Percentiles rank a stretch among this genome's conserved stretches.
These are phyloP conservation scores for Laticauda laticaudata DNA, from an alignment of 2,113 vertebrate species.

Conservation along the genomic window DNA sequence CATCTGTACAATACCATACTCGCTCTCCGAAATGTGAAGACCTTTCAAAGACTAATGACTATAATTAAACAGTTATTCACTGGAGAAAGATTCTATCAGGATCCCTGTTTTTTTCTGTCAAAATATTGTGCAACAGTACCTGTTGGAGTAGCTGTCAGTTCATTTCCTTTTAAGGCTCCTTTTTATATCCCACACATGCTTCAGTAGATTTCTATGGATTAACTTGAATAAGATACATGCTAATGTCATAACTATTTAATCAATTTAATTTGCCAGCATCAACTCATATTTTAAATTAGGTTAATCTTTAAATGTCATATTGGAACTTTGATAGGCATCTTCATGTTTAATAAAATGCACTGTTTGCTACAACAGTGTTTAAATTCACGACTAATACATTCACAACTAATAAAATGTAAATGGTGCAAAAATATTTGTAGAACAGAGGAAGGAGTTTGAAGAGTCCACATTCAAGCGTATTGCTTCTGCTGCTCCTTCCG, in stretches of 20 bases:
- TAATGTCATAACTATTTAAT: neutral
- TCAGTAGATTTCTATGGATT: neutral
- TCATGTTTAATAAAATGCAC: neutral
- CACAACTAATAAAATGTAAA: neutral
- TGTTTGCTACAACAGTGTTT: neutral
- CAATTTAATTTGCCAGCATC: neutral
- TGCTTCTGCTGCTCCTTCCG: neutral
- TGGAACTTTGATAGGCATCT: neutral
- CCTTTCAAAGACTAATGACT: neutral
- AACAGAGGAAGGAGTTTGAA: neutral
- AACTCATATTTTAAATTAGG: neutral
- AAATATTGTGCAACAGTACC: neutral
- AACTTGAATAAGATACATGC: neutral
- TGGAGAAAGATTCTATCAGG: neutral
- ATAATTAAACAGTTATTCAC: fast-evolving
- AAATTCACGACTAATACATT: neutral
- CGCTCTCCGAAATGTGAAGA: neutral
- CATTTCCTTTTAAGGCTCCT: slow-evolving; percentile 7
- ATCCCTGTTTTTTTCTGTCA: neutral
- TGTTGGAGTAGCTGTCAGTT: neutral
- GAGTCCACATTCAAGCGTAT: neutral
- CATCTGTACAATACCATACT: neutral
- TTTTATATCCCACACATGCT: neutral
- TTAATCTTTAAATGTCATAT: neutral
- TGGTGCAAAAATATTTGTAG: neutral